A percentile compares a stretch with the other conserved stretches of the same genome.
Evolutionary conservation across 2,888 invertebrate species (phyloP).

Genomic region (Clunio marinus): DNA sequence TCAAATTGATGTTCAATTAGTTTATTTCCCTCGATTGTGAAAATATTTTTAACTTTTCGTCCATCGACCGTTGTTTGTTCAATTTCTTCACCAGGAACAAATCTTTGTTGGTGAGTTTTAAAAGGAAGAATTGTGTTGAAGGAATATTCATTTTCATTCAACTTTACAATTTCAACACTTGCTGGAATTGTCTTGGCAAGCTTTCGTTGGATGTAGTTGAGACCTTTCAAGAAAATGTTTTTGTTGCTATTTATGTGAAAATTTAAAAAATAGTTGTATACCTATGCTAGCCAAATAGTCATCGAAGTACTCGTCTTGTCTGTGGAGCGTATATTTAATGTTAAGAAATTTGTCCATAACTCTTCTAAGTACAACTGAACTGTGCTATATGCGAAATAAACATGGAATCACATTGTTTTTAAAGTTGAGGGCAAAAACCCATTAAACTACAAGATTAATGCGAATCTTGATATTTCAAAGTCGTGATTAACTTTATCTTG

Average conservation of each 20-base stretch:
- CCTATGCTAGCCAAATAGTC: constrained; percentile 20
- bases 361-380: too few relatives aligned
- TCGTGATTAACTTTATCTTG: too few relatives aligned
- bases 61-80: constrained; percentile 51
- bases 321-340: constrained; percentile 8
- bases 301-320: constrained; percentile 9
- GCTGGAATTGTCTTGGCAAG: constrained; percentile 3
- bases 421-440: too few relatives aligned
- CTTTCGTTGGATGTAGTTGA: constrained; percentile 1
- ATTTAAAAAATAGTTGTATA: background rate
- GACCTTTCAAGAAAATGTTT: too few relatives aligned
- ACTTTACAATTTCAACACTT: background rate
- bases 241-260: too few relatives aligned
- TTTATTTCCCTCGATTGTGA: constrained; percentile 50
- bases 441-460: too few relatives aligned
- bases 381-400: too few relatives aligned
- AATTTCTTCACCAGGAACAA: constrained; percentile 49
- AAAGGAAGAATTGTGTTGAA: constrained; percentile 6
- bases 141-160: constrained; percentile 1
- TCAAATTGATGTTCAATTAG: constrained; percentile 50
- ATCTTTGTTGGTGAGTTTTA: constrained; percentile 41
- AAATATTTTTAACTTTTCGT: constrained; percentile 47
- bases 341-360: constrained; percentile 13
- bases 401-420: too few relatives aligned
- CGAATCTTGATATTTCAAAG: too few relatives aligned